Conservation (phyloP, 2,888 invertebrate species). For the Psococerastis gibbosa region DNA sequence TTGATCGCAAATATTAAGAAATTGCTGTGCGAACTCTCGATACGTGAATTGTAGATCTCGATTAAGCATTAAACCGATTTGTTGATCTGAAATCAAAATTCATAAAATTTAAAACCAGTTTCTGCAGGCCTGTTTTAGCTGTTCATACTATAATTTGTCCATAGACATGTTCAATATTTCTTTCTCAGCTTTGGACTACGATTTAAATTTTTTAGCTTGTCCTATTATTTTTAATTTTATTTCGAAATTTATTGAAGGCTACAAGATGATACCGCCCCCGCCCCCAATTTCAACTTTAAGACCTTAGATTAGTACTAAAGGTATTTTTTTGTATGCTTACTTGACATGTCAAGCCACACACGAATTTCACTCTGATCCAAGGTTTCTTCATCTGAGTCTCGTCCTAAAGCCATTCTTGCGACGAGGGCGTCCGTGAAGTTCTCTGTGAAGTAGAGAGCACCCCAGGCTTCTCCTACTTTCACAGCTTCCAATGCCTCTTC, state of each 20-base stretch:
- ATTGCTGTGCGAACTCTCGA: constrained; percentile 59
- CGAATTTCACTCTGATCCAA: constrained; percentile 70
- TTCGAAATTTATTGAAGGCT: constrained; percentile 5
- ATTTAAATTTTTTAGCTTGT: neutral
- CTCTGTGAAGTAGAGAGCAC: constrained; percentile 68
- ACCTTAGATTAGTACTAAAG: too few relatives aligned
- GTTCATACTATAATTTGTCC: neutral
- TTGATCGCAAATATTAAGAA: constrained; percentile 51
- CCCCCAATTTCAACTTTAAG: neutral
- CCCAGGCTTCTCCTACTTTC: constrained; percentile 64
- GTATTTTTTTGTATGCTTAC: too few relatives aligned
- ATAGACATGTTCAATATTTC: neutral
- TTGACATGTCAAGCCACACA: constrained; percentile 86
- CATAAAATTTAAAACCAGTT: neutral
- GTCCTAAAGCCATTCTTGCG: constrained; percentile 58
- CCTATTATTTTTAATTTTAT: neutral
- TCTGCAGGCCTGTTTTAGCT: too few relatives aligned
- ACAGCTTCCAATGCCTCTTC: constrained; percentile 54
- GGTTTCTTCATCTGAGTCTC: constrained; percentile 70
- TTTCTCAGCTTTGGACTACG: neutral
- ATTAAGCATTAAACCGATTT: constrained; percentile 78
- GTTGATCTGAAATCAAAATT: constrained; percentile 45
- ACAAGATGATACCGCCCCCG: neutral
- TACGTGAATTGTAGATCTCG: constrained; percentile 71
- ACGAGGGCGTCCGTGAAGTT: constrained; percentile 78